Evolutionary conservation across 2,797 vertebrate species (phyloP), one percentile per base, ranked within the genome.

Genomic region (Ficedula albicollis): DNA sequence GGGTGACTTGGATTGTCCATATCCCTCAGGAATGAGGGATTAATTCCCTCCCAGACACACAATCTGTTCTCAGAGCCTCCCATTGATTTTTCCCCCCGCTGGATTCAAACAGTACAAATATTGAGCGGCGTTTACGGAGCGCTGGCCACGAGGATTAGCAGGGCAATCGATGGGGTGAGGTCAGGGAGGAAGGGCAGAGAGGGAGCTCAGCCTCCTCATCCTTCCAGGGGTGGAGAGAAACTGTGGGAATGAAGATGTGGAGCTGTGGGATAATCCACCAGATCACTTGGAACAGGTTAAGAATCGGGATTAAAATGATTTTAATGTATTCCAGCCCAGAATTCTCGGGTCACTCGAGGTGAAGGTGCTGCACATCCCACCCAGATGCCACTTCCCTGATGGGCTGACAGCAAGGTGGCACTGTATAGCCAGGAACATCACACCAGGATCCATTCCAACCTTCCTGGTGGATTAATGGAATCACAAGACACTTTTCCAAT

Each of bases 341-440:
- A 27, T 52, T 62, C 62, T 13, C 9, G 0, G 1, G n/a, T 69
- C 66, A 0, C 60, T 51, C 9, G 34, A 66, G 26, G 36, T 64
- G 54, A 60, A 8, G 2, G 1, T 25, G 10, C 66, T 15, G 41
- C 10, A 0, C 11, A 0, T 38, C 66, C 70, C 4, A 2, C n/a
- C 8, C 68, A n/a, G 32, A 6, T 87, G 84, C 80, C 94, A 83
- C 21, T 56, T 46, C 69, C 4, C 8, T 51, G 93, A 89, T 85
- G 84, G 69, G 30, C n/a, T 94, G 90, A 89, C 95, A 97, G 95
- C 95, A 96, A 96, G 95, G 96, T 96, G 96, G 95, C 96, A 96
- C 95, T 95, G 11, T 78, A 83, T 2, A 83, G 89, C 95, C 89
- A 89, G 94, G 82, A 95, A 94, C 95, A 51, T 46, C 46, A 23